Conservation (phyloP, 2,113 vertebrate species). For the Arizona elegans region DNA sequence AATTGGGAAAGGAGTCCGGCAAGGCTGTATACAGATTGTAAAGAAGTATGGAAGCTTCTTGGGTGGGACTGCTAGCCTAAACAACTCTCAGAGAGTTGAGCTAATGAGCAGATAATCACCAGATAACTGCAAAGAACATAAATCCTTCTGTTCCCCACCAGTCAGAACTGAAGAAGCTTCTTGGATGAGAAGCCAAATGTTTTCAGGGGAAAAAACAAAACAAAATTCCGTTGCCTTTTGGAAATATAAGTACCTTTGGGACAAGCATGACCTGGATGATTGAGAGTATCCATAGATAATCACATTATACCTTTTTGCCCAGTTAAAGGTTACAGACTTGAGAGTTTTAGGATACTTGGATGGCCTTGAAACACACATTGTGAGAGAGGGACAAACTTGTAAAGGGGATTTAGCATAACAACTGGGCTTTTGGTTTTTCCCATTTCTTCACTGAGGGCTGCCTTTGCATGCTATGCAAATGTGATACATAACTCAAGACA, state of each 20-base stretch:
- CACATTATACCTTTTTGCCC: not conserved
- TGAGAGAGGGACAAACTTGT: not conserved
- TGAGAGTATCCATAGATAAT: not conserved
- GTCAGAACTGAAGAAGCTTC: not conserved
- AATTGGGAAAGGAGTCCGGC: too few relatives aligned
- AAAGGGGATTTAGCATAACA: not conserved
- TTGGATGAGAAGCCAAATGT: not conserved
- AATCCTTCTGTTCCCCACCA: not conserved
- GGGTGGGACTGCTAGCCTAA: not conserved
- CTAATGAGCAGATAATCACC: not conserved
- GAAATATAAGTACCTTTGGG: too few relatives aligned
- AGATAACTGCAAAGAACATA: not conserved
- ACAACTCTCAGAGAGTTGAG: not conserved
- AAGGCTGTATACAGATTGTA: not conserved
- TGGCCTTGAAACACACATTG: not conserved
- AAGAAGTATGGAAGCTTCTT: not conserved
- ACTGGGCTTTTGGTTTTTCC: not conserved
- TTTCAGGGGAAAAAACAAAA: not conserved
- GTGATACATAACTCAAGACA: not conserved
- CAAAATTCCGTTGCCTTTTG: too few relatives aligned
- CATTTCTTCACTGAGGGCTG: not conserved
- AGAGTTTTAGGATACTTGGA: not conserved
- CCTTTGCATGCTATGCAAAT: not conserved
- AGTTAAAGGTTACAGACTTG: not conserved
- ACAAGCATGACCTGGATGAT: too few relatives aligned